Evolutionary conservation across 2,797 vertebrate species (phyloP).

Genomic region (Chaenodraco wilsoni): DNA sequence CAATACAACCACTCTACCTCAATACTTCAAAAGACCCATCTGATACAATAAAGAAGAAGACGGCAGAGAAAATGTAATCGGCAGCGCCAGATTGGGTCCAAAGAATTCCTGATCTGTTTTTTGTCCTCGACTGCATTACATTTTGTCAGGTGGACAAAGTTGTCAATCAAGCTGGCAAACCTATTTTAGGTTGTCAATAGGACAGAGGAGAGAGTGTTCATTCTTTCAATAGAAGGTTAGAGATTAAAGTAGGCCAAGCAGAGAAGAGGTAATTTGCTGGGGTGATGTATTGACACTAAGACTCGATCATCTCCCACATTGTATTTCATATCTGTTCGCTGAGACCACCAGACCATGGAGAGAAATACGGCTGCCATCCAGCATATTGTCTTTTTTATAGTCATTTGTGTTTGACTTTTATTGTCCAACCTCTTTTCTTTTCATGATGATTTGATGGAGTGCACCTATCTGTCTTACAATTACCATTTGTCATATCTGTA

Average conservation of each 20-base stretch:
- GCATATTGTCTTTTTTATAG: constrained; percentile 20
- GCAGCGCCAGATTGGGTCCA: constrained; percentile 82
- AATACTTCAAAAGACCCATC: constrained; percentile 75
- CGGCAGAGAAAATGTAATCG: constrained; percentile 81
- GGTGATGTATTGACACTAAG: constrained; percentile 84
- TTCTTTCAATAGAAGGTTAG: constrained; percentile 81
- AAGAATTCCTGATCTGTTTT: constrained; percentile 82
- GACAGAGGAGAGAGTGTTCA: constrained; percentile 77
- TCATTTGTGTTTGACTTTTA: constrained; percentile 24
- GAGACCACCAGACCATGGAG: constrained; percentile 45
- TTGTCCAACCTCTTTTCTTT: constrained; percentile 24
- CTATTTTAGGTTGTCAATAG: constrained; percentile 86
- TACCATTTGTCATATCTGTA: not conserved
- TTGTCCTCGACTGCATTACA: constrained; percentile 81
- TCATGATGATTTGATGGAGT: constrained; percentile 1
- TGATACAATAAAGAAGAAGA: constrained; percentile 79
- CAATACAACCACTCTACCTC: constrained; percentile 66
- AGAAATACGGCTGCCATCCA: constrained; percentile 38
- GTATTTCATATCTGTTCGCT: constrained; percentile 69
- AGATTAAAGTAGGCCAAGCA: constrained; percentile 86
- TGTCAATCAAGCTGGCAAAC: constrained; percentile 87
- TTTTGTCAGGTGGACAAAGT: constrained; percentile 86
- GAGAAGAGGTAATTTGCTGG: constrained; percentile 83
- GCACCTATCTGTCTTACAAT: not conserved
- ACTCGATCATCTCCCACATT: constrained; percentile 80